Percentiles rank a stretch among this genome's conserved stretches.
These are phyloP conservation scores for Ataeniobius toweri DNA, from an alignment of 2,797 vertebrate genomes.

Conservation along the genomic window DNA sequence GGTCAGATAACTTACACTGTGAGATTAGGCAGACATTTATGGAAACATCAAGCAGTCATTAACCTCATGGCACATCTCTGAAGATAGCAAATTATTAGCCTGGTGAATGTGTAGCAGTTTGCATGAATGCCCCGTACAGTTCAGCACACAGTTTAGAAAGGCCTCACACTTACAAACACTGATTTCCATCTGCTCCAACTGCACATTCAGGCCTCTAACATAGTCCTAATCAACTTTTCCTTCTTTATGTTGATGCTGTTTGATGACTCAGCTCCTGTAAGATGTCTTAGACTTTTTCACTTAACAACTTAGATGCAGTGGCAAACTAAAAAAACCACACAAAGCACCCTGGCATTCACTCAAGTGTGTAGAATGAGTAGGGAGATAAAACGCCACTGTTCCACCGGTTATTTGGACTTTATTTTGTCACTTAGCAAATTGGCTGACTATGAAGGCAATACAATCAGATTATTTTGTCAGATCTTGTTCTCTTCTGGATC, in stretches of 20 bases:
- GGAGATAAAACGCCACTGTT: background rate
- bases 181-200: background rate
- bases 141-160: background rate
- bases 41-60: conserved; percentile 16
- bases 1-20: conserved; percentile 14
- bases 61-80: conserved; percentile 17
- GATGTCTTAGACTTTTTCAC: background rate
- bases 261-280: background rate
- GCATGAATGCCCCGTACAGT: conserved; percentile 6
- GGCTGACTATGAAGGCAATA: background rate
- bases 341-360: background rate
- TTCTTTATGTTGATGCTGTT: background rate
- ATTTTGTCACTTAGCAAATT: background rate
- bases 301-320: background rate
- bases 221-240: background rate
- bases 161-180: conserved; percentile 3
- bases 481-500: background rate
- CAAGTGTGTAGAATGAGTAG: background rate
- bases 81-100: conserved; percentile 16
- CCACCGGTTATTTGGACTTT: background rate
- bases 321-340: too few relatives aligned
- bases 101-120: conserved; percentile 4
- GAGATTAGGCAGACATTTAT: conserved; percentile 13
- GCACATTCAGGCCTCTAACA: accelerated
- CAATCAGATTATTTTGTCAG: background rate